Conservation (phyloP, 2,888 invertebrate species). For the Druceiella hillmani region DNA sequence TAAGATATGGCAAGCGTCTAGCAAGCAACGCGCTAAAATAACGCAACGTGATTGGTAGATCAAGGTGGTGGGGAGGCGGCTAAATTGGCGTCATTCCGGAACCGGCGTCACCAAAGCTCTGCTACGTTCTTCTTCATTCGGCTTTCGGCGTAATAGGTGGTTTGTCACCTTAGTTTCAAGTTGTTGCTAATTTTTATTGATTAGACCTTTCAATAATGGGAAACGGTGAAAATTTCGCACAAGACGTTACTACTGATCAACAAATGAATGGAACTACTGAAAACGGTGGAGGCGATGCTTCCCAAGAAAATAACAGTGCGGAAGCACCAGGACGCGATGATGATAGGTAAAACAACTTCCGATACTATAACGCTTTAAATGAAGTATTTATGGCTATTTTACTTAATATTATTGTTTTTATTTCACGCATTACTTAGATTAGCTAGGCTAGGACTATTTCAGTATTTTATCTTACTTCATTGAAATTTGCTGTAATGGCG, state of each 20-base stretch:
- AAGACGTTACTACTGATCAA: slow-evolving; percentile 66
- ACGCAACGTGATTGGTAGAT: slow-evolving; percentile 9
- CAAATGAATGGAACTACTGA: slow-evolving; percentile 57
- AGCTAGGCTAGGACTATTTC: no score
- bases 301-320: slow-evolving; percentile 66
- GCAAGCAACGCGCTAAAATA: no score
- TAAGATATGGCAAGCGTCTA: no score
- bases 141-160: slow-evolving; percentile 50
- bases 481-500: no score
- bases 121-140: slow-evolving; percentile 45
- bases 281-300: slow-evolving; percentile 63
- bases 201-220: slow-evolving; percentile 63
- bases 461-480: no score
- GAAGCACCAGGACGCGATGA: slow-evolving; percentile 76
- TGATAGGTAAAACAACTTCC: slow-evolving; percentile 65
- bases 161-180: slow-evolving; percentile 43
- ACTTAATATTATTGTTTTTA: no score
- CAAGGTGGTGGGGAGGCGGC: neutral
- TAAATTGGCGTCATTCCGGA: slow-evolving; percentile 18
- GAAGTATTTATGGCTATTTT: no score
- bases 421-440: no score
- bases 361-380: neutral
- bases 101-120: slow-evolving; percentile 32
- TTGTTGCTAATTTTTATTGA: slow-evolving; percentile 37
- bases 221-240: slow-evolving; percentile 75